A percentile compares a stretch with the other conserved stretches of the same genome.
phyloP scores from a whole-genome alignment of 2,888 invertebrate species.

The Luperina testacea region DNA sequence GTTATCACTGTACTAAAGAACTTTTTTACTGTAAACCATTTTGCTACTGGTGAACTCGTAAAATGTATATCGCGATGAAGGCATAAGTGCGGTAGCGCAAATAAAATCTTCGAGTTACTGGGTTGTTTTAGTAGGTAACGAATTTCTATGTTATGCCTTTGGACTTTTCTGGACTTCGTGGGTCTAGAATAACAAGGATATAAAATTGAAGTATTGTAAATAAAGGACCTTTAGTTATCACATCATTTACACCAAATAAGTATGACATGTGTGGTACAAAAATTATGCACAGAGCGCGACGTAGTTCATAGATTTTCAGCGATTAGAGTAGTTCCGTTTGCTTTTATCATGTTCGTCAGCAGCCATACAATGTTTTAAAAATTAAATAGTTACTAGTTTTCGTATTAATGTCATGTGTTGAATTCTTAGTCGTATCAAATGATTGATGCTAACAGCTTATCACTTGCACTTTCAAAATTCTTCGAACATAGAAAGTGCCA shows the following conservation, averaged over 20 bases:
- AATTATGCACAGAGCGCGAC: background rate
- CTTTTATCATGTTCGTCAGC: background rate
- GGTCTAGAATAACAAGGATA: conserved; percentile 32
- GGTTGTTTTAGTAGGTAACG: conserved; percentile 29
- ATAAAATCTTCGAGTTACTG: conserved; percentile 52
- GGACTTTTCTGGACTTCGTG: conserved; percentile 10
- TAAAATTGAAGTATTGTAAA: conserved; percentile 11
- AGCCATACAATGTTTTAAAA: too few relatives aligned
- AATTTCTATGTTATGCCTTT: conserved; percentile 45
- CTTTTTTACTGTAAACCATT: conserved; percentile 57
- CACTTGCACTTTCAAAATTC: conserved; percentile 13
- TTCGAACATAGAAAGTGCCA: conserved; percentile 4
- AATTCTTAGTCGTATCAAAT: background rate
- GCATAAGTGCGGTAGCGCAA: conserved; percentile 37
- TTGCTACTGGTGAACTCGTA: conserved; percentile 58
- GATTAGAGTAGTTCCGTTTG: background rate
- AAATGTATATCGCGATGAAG: conserved; percentile 62
- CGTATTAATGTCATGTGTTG: background rate
- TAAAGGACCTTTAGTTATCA: conserved; percentile 9
- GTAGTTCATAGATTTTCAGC: background rate
- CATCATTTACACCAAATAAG: background rate
- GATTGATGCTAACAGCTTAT: background rate
- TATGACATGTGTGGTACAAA: background rate
- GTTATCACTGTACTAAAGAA: conserved; percentile 70
- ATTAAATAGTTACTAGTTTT: background rate